These are phyloP conservation scores for Drosophila suboccidentalis DNA, from an alignment of 2,888 invertebrate genomes.

Conservation along the genomic window DNA sequence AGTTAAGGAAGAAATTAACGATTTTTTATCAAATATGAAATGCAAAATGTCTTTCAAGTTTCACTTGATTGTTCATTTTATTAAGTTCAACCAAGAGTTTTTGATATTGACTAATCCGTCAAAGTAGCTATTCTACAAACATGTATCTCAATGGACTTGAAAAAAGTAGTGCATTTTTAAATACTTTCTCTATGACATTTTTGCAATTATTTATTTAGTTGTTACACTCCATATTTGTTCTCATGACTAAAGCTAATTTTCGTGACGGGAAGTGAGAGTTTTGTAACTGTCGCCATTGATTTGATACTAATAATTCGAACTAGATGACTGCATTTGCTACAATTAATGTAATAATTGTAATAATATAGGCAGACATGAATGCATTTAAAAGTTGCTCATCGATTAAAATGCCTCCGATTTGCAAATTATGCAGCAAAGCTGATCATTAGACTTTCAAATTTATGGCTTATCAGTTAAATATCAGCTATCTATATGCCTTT, in stretches of 20 bases:
- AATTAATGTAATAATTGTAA: constrained; percentile 17
- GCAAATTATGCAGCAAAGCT: not conserved
- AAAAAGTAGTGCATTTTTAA: not conserved
- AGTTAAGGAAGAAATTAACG: too few species aligned
- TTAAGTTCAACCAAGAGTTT: not conserved
- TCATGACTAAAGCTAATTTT: constrained; percentile 41
- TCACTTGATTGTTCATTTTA: not conserved
- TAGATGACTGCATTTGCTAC: constrained; percentile 25
- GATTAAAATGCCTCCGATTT: not conserved
- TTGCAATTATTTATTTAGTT: constrained; percentile 15
- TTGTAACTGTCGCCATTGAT: constrained; percentile 63
- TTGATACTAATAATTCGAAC: constrained; percentile 45
- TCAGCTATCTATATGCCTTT: constrained; percentile 25
- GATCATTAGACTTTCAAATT: constrained; percentile 17
- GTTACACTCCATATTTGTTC: constrained; percentile 35
- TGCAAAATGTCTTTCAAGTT: not conserved
- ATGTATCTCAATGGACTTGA: not conserved
- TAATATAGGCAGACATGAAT: not conserved
- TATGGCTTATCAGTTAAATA: not conserved
- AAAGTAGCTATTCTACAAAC: not conserved
- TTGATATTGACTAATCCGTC: too few species aligned
- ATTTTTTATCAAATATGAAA: too few species aligned
- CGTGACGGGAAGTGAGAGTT: constrained; percentile 69
- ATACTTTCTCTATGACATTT: not conserved
- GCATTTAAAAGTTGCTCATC: not conserved